Evolutionary conservation across 2,888 invertebrate species (phyloP), one percentile per base, ranked within the genome.

Genomic region (Megaustenia siamemsis): DNA sequence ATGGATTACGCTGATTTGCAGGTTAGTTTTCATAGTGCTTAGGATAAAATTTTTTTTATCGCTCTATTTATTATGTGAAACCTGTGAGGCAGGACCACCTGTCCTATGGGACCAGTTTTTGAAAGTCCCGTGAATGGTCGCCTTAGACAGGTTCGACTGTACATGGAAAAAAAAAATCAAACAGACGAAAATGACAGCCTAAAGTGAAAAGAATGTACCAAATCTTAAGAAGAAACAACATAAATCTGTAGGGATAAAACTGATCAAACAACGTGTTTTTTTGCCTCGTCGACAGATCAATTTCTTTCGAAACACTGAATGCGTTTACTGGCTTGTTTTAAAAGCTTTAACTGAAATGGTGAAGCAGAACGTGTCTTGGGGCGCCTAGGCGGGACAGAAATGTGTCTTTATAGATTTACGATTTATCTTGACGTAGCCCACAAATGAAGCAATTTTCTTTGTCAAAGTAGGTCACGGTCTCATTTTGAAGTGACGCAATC

Each of bases 321-420:
- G 45, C 8, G 28, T 68, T 73, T 45, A 45, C 45, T 73, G 71
- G 71, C 28, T 15, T 3, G 71, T 28, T 73, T 73, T 73, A 69
- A 69, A 69, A 69, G 69, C 69, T 73, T 73, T 73, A 73, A 45
- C 68, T 68, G 18, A 32, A 68, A 32, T 68, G 60, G n/a, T 60
- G 28, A 28, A 4, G 28, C 60, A 60, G n/a, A 53, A 4, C 60
- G 60, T 60, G 28, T 60, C 60, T 21, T 60, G 6, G n/a, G 28
- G 60, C 60, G 28, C 28, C 24, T n/a, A 28, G 60, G n/a, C 6
- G 60, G 24, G 12, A 6, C 28, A 3, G 28, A 24, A 60, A 60
- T n/a, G 5, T 60, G 60, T 60, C 60, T 60, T 60, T 24, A 60
- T 60, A 60, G 60, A 28, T 60, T 60, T 8, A 28, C 60, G 60